Conservation (phyloP, 2,888 invertebrate genomes). For the Sesamia inferens region DNA sequence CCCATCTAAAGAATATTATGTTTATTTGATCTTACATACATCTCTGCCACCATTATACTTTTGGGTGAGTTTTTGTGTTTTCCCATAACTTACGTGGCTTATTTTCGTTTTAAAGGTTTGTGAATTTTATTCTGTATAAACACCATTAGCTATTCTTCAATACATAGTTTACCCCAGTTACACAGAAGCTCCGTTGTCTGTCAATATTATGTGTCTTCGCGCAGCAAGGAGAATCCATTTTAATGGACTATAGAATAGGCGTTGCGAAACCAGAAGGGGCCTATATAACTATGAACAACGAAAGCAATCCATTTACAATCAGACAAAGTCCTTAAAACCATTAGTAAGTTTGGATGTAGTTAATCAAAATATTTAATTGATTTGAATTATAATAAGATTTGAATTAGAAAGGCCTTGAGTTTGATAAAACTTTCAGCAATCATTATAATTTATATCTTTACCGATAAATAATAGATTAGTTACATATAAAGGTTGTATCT, state of each 20-base stretch:
- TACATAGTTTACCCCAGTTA: not conserved
- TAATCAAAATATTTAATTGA: too few species aligned
- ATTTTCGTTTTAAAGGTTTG: not conserved
- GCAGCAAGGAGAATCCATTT: not conserved
- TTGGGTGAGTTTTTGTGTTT: not conserved
- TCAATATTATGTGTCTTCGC: not conserved
- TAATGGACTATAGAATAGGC: not conserved
- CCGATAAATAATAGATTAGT: not conserved
- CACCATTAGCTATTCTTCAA: not conserved
- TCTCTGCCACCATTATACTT: not conserved
- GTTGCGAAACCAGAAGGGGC: not conserved
- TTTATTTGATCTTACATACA: not conserved
- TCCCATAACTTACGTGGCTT: too few species aligned
- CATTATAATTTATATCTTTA: not conserved
- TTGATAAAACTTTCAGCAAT: constrained; percentile 1
- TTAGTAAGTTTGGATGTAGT: too few species aligned
- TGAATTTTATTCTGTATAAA: not conserved
- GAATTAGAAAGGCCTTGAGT: too few species aligned
- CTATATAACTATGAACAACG: not conserved
- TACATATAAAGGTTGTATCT: not conserved
- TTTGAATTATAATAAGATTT: too few species aligned
- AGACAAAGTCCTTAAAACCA: not conserved
- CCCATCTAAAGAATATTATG: not conserved
- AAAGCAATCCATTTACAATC: not conserved
- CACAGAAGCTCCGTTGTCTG: not conserved